Evolutionary conservation across 1,140 invertebrate genomes (phyloP), one percentile per base, ranked within the genome.

Genomic region (Drosophila pachea): DNA sequence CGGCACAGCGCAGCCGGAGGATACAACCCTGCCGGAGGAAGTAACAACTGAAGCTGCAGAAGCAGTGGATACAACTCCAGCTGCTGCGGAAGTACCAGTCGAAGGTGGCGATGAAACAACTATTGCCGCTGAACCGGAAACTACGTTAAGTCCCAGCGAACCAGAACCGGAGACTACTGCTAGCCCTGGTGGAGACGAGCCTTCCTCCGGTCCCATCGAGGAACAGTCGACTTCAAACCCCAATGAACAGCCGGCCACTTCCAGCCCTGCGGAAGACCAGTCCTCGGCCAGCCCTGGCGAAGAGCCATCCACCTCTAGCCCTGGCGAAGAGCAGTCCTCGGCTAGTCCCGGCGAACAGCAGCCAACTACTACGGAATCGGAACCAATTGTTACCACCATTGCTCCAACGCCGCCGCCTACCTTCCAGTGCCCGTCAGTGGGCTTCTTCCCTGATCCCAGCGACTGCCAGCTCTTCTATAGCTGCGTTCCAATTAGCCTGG

Each of bases 381-480:
- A 47, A n/a, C 14, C 50, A 1, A 14, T 11, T 16, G 8, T 11
- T 0, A 50, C 60, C 59, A 72, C 82, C 5, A 49, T 73, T 50
- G 43, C 67, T 4, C 68, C 74, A 32, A 77, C 76, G 32, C 48
- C 62, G 6, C 65, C 76, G 7, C 76, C 74, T n/a, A 54, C 33
- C 16, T 86, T 86, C 43, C 8, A 67, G 8, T 86, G 86, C 58
- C 40, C 52, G 22, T 35, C 58, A 0, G 55, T 68, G 0, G 86
- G 86, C n/a, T 29, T 59, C 1, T 84, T 76, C n/a, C 35, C 74
- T 0, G 33, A 88, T 52, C 70, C 63, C 38, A 52, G 42, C 32
- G 71, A 88, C 29, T 89, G 87, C 47, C 59, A 52, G 11, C 61
- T 58, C 5, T 89, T 78, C 40, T 68, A 84, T 60, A 83, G 56